Evolutionary conservation across 2,797 vertebrate species (phyloP), one percentile per base, ranked within the genome.

Genomic region (Darevskia nairensis): DNA sequence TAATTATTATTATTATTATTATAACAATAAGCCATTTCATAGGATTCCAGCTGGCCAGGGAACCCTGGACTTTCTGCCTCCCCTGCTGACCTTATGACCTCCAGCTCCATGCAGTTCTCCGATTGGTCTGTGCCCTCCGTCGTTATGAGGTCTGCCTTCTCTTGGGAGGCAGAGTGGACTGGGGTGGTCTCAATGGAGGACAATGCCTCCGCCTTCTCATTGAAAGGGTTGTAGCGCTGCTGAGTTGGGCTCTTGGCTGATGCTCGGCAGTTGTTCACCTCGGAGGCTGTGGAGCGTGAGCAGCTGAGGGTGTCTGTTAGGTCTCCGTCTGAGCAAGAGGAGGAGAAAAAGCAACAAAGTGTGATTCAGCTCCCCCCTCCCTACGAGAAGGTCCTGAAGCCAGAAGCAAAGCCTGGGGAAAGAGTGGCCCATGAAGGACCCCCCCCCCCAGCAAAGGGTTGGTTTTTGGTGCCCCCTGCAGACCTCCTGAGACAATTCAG

Each of bases 161-260:
- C 95, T 66, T 84, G 96, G 27, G 94, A 94, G 15, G 96, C 94
- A 0, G 95, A 4, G 74, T 98, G 99, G 89, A 98, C 98, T 0
- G 98, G 98, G 0, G 98, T 99, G 92, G 97, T 97, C 9, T 99
- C 98, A 0, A 97, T 90, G 0, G 98, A 99, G 85, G 98, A 97
- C 0, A 46, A 78, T 0, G 1, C 88, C 0, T 97, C 96, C 0
- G 88, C 81, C 8, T 81, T 96, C 91, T 98, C 97, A 0, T 98
- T 99, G 96, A 99, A 99, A 85, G 98, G 98, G 96, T 99, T 99
- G 96, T 98, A 96, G 85, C 98, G 98, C 92, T 96, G 97, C 0
- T 55, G 50, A 55, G 97, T 97, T 11, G 98, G 98, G 95, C 98
- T 99, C 95, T 95, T 97, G 0, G 94, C 89, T 0, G 93, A 88